phyloP scores from a whole-genome alignment of 2,888 invertebrate genomes.

The Cryptus viduatorius region DNA sequence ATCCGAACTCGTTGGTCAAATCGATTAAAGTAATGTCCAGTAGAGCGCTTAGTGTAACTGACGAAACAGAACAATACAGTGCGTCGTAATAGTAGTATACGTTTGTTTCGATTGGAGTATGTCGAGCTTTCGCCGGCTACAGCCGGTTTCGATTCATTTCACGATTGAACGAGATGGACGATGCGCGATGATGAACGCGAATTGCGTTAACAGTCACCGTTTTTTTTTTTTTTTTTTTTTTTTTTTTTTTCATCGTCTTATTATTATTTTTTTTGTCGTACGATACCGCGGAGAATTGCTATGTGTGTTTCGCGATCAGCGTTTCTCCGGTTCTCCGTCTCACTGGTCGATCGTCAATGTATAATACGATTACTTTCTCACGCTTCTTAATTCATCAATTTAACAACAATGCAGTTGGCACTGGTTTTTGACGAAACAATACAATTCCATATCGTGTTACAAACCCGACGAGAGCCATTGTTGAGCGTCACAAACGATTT shows the following conservation, averaged over 20 bases:
- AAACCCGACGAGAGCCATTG: background rate
- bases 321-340: background rate
- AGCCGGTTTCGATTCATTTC: slow-evolving; percentile 64
- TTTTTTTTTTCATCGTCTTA: slow-evolving; percentile 18
- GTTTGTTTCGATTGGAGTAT: slow-evolving; percentile 50
- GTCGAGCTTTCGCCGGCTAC: slow-evolving; percentile 61
- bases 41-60: background rate
- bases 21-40: slow-evolving; percentile 34
- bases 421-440: slow-evolving; percentile 6
- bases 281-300: slow-evolving; percentile 32
- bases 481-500: background rate
- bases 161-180: slow-evolving; percentile 59
- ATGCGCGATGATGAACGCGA: slow-evolving; percentile 63
- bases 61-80: slow-evolving; percentile 15
- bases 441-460: background rate
- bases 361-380: slow-evolving; percentile 20
- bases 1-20: slow-evolving; percentile 36
- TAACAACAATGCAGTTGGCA: background rate
- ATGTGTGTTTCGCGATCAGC: slow-evolving; percentile 27
- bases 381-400: background rate
- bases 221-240: slow-evolving; percentile 24
- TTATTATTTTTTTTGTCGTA: slow-evolving; percentile 11
- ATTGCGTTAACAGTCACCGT: slow-evolving; percentile 57
- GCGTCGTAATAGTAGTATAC: background rate
- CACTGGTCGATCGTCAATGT: slow-evolving; percentile 2